Percentiles rank a stretch among this genome's conserved stretches.
Conservation (phyloP, 2,888 invertebrate species). For the Monochamus alternatus region DNA sequence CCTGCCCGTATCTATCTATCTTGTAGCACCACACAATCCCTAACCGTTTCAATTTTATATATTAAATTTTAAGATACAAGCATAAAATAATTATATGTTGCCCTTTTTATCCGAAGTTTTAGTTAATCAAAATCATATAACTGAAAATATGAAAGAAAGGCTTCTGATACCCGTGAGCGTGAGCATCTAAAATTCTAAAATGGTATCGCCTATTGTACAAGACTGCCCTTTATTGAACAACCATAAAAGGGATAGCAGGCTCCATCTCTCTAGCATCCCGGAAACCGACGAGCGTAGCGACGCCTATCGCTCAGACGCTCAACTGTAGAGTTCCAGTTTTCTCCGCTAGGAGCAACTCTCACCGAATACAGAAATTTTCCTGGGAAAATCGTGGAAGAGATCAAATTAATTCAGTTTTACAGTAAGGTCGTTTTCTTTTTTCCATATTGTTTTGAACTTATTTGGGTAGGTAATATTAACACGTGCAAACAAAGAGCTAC, state of each 20-base stretch:
- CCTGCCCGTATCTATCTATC: no score
- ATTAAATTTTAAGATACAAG: no score
- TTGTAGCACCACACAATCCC: no score
- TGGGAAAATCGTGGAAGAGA: neutral
- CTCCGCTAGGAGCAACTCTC: slow-evolving; percentile 13
- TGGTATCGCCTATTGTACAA: neutral
- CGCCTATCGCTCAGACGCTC: slow-evolving; percentile 21
- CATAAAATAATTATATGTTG: no score
- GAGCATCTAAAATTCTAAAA: neutral
- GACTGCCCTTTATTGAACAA: slow-evolving; percentile 2
- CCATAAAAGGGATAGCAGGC: neutral
- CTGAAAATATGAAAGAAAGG: no score
- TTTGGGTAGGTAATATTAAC: no score
- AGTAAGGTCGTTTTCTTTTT: no score
- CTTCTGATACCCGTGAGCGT: neutral
- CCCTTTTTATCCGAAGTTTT: no score
- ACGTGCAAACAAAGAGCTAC: no score
- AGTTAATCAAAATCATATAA: no score
- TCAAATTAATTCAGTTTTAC: neutral
- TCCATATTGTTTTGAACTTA: no score
- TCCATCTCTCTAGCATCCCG: slow-evolving; percentile 14
- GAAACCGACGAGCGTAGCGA: slow-evolving; percentile 2
- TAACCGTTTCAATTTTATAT: no score
- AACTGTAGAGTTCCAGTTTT: slow-evolving; percentile 12
- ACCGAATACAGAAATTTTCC: slow-evolving; percentile 7